Conservation (phyloP, 2,888 invertebrate species). For the Campopleginae sp. region DNA sequence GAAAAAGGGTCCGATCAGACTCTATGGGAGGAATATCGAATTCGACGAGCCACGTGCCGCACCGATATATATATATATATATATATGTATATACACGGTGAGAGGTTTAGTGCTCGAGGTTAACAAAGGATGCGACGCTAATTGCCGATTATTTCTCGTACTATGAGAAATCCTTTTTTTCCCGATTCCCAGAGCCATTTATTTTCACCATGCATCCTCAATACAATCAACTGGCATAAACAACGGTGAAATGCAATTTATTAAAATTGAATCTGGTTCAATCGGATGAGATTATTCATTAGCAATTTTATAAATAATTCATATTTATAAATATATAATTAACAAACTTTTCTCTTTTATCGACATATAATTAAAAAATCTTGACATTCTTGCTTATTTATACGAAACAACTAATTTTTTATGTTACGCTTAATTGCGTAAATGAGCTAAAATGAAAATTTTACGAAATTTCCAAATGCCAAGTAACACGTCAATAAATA, state of each 20-base stretch:
- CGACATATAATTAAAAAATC: background rate
- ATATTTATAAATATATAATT: background rate
- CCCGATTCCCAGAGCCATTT: conserved; percentile 25
- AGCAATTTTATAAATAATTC: background rate
- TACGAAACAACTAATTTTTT: no score
- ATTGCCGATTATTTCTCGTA: conserved; percentile 32
- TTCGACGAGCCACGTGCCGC: conserved; percentile 36
- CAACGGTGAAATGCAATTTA: background rate
- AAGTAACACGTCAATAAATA: background rate
- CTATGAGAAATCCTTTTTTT: conserved; percentile 30
- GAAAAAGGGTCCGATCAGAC: conserved; percentile 31
- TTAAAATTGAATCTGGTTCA: background rate
- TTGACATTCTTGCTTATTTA: no score
- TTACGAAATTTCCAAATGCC: background rate
- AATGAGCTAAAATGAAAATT: background rate
- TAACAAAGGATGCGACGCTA: conserved; percentile 27
- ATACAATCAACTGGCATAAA: background rate
- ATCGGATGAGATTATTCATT: background rate
- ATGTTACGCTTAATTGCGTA: no score
- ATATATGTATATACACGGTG: conserved; percentile 1
- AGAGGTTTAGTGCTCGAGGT: conserved; percentile 3
- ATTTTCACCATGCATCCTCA: conserved; percentile 23
- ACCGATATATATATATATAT: background rate
- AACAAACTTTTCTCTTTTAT: background rate
- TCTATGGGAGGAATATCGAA: conserved; percentile 17